Evolutionary conservation across 2,888 invertebrate species (phyloP), one percentile per base, ranked within the genome.

Genomic region (Rugalucina vietnamica): DNA sequence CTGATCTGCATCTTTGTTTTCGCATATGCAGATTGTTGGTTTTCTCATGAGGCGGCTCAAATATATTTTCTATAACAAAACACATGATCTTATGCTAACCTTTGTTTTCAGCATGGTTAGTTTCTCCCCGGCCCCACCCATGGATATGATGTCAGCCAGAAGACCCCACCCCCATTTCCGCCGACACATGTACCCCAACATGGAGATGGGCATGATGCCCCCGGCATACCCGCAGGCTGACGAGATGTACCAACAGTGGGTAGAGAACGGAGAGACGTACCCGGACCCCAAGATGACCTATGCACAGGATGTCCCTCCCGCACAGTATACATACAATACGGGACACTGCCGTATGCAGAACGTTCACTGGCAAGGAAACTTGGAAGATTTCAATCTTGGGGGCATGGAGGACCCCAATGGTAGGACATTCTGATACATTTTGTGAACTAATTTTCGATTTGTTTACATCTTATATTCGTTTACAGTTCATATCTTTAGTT

Each of bases 61-160:
- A n/a, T n/a, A n/a, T n/a, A n/a, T n/a, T n/a, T n/a, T n/a, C n/a
- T n/a, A n/a, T n/a, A n/a, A n/a, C n/a, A n/a, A n/a, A n/a, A n/a
- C n/a, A n/a, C n/a, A n/a, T n/a, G n/a, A n/a, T n/a, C n/a, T n/a
- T n/a, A n/a, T n/a, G n/a, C n/a, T n/a, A n/a, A n/a, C n/a, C n/a
- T n/a, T n/a, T n/a, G n/a, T 12, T 86, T 86, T 14, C 89, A 92
- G 92, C 43, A 89, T 92, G 89, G 85, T 85, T 57, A 87, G 88
- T 69, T 91, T 84, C 83, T 88, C 90, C 8, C 87, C 90, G 18
- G 87, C 88, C 0, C 85, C 91, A 34, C 87, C 89, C 27, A 85
- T 85, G 34, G 86, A 91, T 90, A 72, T 91, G 79, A 92, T 89
- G 81, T 90, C 91, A n/a, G 84, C 85, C 14, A 79, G 90, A 29